phyloP scores from a whole-genome alignment of 1,140 invertebrate species.

The Coptotermes formosanus region DNA sequence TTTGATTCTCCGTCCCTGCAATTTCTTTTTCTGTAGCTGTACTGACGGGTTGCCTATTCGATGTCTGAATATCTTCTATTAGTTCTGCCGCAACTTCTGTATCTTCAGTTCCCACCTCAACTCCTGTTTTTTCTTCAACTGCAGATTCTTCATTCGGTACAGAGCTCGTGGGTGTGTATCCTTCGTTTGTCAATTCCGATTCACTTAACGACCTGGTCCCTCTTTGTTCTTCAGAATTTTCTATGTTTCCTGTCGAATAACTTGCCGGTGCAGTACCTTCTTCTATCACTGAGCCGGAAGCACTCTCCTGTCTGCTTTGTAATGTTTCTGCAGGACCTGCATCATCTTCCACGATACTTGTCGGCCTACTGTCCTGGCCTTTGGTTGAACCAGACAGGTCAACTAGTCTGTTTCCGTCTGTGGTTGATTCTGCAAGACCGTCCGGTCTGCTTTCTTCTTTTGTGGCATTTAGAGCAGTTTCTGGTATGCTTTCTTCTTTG shows the following conservation, averaged over 20 bases:
- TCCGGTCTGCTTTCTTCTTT: not conserved
- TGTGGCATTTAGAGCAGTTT: not conserved
- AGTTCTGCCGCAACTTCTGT: conserved; percentile 25
- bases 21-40: not conserved
- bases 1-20: too few species aligned
- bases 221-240: not conserved
- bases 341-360: not conserved
- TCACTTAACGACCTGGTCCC: not conserved
- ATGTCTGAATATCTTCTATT: not conserved
- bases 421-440: not conserved
- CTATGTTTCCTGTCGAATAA: not conserved
- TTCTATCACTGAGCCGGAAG: not conserved
- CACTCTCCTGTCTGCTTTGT: not conserved
- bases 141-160: not conserved
- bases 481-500: not conserved
- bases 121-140: conserved; percentile 13
- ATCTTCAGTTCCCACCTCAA: conserved; percentile 33
- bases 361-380: not conserved
- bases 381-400: not conserved
- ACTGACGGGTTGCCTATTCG: not conserved
- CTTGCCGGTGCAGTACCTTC: not conserved
- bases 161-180: not conserved
- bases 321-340: not conserved
- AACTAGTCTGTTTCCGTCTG: not conserved
- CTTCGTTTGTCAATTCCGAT: not conserved